Conservation (phyloP, 2,888 invertebrate species). For the Coronaproctus castanopsis region DNA sequence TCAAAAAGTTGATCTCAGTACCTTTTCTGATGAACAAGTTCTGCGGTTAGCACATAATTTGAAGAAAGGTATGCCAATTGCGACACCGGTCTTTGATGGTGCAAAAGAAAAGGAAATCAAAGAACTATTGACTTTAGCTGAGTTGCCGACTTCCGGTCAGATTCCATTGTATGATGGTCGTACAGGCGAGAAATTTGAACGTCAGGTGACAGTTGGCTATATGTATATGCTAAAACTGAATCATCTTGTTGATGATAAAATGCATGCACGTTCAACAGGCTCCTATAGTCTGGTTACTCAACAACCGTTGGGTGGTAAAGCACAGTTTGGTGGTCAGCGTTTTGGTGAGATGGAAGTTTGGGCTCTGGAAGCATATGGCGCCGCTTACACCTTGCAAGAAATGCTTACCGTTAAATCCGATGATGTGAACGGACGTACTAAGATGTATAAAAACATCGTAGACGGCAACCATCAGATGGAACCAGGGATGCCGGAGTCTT, state of each 20-base stretch:
- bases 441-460: conserved; percentile 13
- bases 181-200: conserved; percentile 12
- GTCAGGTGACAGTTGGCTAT: conserved; percentile 11
- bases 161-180: conserved; percentile 8
- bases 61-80: background rate
- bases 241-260: conserved; percentile 15
- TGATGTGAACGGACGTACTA: conserved; percentile 12
- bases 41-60: background rate
- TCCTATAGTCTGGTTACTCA: conserved; percentile 14
- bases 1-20: background rate
- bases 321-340: conserved; percentile 15
- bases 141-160: background rate
- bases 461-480: conserved; percentile 8
- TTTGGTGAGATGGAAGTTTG: conserved; percentile 16
- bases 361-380: conserved; percentile 15
- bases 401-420: conserved; percentile 15
- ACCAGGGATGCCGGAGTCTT: conserved; percentile 13
- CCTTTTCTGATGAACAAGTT: background rate
- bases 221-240: conserved; percentile 13
- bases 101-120: background rate
- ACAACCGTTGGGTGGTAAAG: conserved; percentile 15
- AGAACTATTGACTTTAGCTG: background rate
- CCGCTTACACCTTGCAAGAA: conserved; percentile 13
- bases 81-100: conserved; percentile 3
- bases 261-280: conserved; percentile 13